A percentile compares a stretch with the other conserved stretches of the same genome.
Evolutionary conservation across 2,888 invertebrate species (phyloP).

Genomic region (Agrilus mali): DNA sequence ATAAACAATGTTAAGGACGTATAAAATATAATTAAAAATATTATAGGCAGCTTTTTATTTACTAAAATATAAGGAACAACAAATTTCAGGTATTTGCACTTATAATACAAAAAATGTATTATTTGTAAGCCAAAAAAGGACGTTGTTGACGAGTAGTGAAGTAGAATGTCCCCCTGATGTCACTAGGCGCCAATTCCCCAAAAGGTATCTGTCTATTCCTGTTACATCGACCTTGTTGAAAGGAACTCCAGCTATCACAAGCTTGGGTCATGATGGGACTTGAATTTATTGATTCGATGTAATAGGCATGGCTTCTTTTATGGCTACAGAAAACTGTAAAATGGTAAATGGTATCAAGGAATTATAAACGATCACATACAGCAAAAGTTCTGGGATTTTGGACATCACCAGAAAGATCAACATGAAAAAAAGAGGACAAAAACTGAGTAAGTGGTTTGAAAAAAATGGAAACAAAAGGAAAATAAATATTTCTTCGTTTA

Average conservation of each 20-base stretch:
- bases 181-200: slow-evolving; percentile 16
- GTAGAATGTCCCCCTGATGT: slow-evolving; percentile 17
- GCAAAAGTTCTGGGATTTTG: too few relatives aligned
- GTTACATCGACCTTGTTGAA: slow-evolving; percentile 12
- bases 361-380: too few relatives aligned
- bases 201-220: slow-evolving; percentile 12
- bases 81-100: not conserved
- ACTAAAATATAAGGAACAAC: not conserved
- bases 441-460: too few relatives aligned
- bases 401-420: too few relatives aligned
- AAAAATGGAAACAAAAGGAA: too few relatives aligned
- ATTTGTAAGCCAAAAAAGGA: slow-evolving; percentile 2
- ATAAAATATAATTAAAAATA: too few relatives aligned
- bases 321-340: slow-evolving; percentile 19
- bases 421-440: not conserved
- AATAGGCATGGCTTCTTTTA: slow-evolving; percentile 16
- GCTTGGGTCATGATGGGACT: slow-evolving; percentile 10
- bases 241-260: slow-evolving; percentile 16
- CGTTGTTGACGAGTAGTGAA: slow-evolving; percentile 11
- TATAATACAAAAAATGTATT: not conserved
- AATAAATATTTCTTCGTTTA: too few relatives aligned
- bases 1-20: too few relatives aligned
- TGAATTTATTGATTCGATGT: slow-evolving; percentile 15
- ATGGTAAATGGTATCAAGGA: not conserved
- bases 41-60: too few relatives aligned